These are phyloP conservation scores for Asobara japonica DNA, from an alignment of 1,140 invertebrate genomes.

Conservation along the genomic window DNA sequence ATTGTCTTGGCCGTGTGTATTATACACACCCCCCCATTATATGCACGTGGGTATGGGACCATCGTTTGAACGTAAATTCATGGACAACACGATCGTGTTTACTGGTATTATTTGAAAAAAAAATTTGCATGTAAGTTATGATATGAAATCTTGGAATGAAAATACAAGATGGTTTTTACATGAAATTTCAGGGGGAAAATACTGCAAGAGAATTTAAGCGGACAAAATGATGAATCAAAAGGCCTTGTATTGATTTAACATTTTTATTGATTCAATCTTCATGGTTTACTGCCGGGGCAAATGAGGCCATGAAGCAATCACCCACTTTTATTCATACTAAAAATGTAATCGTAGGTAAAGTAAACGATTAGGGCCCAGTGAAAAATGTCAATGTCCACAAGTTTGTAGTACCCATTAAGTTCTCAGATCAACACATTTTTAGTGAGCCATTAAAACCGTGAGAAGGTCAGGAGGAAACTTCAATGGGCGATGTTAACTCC, in stretches of 20 bases:
- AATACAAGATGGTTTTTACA: too few relatives aligned
- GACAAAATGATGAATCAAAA: background rate
- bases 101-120: background rate
- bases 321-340: background rate
- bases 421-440: background rate
- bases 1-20: conserved; percentile 62
- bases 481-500: background rate
- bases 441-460: background rate
- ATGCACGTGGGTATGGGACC: conserved; percentile 54
- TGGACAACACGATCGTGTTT: conserved; percentile 23
- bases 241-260: background rate
- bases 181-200: background rate
- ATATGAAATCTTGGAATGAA: conserved; percentile 5
- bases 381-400: background rate
- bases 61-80: conserved; percentile 33
- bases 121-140: conserved; percentile 16
- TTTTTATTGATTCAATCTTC: background rate
- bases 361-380: too few relatives aligned
- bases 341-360: background rate
- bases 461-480: background rate
- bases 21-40: conserved; percentile 63
- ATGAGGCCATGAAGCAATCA: background rate
- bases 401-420: background rate
- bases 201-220: background rate
- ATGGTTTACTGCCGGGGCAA: background rate